Evolutionary conservation across 1,140 invertebrate genomes (phyloP).

Genomic region (Physella acuta): DNA sequence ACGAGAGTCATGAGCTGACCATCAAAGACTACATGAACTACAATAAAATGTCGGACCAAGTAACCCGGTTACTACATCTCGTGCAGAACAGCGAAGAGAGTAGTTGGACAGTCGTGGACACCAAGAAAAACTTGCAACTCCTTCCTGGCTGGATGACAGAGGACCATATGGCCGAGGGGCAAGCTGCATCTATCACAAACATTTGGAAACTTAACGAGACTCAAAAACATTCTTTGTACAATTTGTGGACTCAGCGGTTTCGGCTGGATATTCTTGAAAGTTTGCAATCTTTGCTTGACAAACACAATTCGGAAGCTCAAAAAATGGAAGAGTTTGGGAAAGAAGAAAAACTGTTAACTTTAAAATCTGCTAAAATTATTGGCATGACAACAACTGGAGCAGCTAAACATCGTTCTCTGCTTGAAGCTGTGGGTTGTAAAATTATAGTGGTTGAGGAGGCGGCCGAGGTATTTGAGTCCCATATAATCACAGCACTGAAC

Average conservation of each 20-base stretch:
- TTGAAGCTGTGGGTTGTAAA: conserved; percentile 40
- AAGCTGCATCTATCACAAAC: not conserved
- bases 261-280: not conserved
- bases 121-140: not conserved
- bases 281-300: not conserved
- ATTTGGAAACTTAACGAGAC: not conserved
- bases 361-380: conserved; percentile 48
- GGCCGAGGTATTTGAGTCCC: conserved; percentile 57
- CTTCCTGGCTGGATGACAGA: not conserved
- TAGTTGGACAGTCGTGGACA: not conserved
- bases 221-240: not conserved
- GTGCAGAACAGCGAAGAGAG: too few species aligned
- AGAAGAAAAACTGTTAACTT: conserved; percentile 43
- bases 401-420: conserved; percentile 38
- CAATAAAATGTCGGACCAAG: too few species aligned
- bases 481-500: conserved; percentile 62
- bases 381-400: conserved; percentile 59
- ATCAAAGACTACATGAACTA: too few species aligned
- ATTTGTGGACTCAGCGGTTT: not conserved
- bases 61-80: too few species aligned
- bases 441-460: conserved; percentile 57
- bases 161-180: not conserved
- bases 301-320: not conserved
- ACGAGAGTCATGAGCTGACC: too few species aligned
- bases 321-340: not conserved